Evolutionary conservation across 2,797 vertebrate genomes (phyloP).

Genomic region (Trematomus bernacchii): DNA sequence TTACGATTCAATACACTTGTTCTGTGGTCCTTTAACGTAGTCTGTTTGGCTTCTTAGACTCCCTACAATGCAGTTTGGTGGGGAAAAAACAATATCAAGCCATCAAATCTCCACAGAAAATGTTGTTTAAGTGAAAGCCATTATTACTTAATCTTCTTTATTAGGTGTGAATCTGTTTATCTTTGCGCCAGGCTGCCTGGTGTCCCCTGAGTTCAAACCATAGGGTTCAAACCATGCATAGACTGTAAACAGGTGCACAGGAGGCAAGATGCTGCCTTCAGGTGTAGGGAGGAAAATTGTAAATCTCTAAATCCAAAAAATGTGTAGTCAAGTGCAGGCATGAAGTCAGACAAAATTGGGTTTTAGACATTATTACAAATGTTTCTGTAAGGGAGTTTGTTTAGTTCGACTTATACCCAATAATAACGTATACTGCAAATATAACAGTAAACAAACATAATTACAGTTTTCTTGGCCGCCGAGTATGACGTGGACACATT

Average conservation of each 20-base stretch:
- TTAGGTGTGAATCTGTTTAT: constrained; percentile 7
- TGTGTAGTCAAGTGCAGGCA: background rate
- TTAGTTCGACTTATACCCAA: too few relatives aligned
- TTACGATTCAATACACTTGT: background rate
- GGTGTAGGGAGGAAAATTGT: background rate
- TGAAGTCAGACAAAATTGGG: background rate
- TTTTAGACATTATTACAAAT: background rate
- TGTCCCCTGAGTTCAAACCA: constrained; percentile 18
- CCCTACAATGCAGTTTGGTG: background rate
- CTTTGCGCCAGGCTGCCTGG: background rate
- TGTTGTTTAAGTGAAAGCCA: background rate
- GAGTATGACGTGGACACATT: too few relatives aligned
- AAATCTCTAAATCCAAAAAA: background rate
- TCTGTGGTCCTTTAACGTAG: background rate
- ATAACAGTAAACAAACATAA: too few relatives aligned
- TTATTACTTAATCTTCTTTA: background rate
- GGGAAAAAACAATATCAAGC: background rate
- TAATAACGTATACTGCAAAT: too few relatives aligned
- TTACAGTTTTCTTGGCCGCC: too few relatives aligned
- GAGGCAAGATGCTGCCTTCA: constrained; percentile 57
- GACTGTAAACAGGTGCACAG: constrained; percentile 55
- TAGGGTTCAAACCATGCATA: too few relatives aligned
- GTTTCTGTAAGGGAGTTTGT: background rate
- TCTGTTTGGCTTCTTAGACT: background rate
- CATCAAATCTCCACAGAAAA: background rate